Evolutionary conservation across 1,140 invertebrate species (phyloP), one percentile per base, ranked within the genome.

Genomic region (Potamilus streckersoni): DNA sequence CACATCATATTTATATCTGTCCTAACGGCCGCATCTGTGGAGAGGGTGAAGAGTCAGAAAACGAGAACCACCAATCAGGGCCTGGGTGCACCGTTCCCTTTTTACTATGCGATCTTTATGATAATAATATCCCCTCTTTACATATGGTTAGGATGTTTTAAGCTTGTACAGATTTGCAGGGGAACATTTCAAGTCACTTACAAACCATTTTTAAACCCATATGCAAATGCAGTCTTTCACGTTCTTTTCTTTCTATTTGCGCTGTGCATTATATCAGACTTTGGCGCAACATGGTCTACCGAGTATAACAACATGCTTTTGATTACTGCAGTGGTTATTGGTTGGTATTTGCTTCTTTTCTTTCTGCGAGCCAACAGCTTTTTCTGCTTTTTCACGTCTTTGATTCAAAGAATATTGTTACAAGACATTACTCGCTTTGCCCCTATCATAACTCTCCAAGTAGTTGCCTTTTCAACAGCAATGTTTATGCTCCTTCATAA

Each of bases 381-480:
- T 15, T 83, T 82, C 68, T 79, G 81, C 66, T 84, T 82, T 49
- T 80, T 84, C 38, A 81, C 83, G 2, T 76, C 80, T 8, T 71
- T 84, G 67, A 79, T 84, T 16, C 76, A 80, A 27, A 74, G 77
- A 20, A 76, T 84, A 4, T 60, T 84, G 3, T 62, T 81, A 27
- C 79, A 79, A 17, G 83, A 84, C 68, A 27, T 84, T 49, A 38
- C 78, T 2, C 69, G 78, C 38, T 84, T 84, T 64, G 66, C 68
- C 11, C 64, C 80, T 1, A 76, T 83, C 5, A 75, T 83, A 23
- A 16, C 69, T 15, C 71, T 86, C 38, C 78, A 82, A 69, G 58
- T 84, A 8, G 15, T 84, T 38, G 76, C 82, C 15, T 86, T 86
- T 60, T 78, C 81, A 15, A 78, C 80, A 16, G 80, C 77, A 20